These are phyloP conservation scores for Drosophila paracracens DNA, from an alignment of 2,888 invertebrate genomes.

Conservation along the genomic window DNA sequence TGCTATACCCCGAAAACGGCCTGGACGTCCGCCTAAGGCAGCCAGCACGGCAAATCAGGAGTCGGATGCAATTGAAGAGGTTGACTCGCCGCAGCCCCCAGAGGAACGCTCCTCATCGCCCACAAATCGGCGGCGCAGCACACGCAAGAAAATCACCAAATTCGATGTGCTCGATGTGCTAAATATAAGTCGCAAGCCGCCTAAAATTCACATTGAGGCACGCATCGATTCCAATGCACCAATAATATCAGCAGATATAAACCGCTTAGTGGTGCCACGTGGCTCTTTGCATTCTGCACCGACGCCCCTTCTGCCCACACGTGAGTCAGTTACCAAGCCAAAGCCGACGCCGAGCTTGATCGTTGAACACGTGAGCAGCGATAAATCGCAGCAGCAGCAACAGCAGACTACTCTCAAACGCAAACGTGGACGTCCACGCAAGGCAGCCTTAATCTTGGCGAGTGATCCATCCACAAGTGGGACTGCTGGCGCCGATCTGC, in stretches of 20 bases:
- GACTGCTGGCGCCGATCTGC: constrained; percentile 2
- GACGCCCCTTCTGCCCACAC: constrained; percentile 2
- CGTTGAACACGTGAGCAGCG: constrained; percentile 80
- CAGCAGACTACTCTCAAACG: constrained; percentile 26
- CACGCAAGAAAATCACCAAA: constrained; percentile 84
- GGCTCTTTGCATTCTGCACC: constrained; percentile 7
- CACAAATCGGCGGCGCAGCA: constrained; percentile 79
- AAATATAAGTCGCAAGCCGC: constrained; percentile 82
- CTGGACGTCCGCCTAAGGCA: constrained; percentile 48
- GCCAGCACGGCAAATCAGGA: neutral
- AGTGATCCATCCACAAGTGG: constrained; percentile 22
- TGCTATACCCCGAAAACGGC: constrained; percentile 29
- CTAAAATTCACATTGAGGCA: constrained; percentile 84
- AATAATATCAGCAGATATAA: constrained; percentile 17
- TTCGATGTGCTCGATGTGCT: constrained; percentile 84
- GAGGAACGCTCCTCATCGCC: constrained; percentile 34
- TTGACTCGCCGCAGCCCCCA: constrained; percentile 10
- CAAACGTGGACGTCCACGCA: constrained; percentile 74
- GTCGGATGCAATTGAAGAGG: constrained; percentile 13
- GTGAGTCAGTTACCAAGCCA: constrained; percentile 65
- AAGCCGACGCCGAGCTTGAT: constrained; percentile 72
- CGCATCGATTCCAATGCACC: constrained; percentile 82
- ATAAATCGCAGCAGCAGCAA: constrained; percentile 12
- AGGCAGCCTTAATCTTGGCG: constrained; percentile 12
- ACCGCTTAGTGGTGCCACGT: constrained; percentile 25